Evolutionary conservation across 2,113 vertebrate species (phyloP), one percentile per base, ranked within the genome.

Genomic region (Campylomormyrus tamandua): DNA sequence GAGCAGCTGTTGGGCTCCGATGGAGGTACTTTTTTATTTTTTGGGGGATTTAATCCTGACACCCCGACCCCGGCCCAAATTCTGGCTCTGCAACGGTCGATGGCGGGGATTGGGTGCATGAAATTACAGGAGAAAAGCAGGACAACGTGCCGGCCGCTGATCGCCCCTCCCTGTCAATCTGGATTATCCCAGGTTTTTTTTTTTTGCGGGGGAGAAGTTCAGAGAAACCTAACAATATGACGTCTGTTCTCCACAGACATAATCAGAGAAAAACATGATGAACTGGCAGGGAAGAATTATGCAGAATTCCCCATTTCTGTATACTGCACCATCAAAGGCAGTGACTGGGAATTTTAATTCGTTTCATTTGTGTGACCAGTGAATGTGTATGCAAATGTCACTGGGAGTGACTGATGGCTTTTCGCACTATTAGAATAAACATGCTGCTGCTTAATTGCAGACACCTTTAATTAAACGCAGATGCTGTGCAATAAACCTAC

Each of bases 1-100:
- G 92, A 95, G 94, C 95, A 95, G 95, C 94, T 95, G 95, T 92
- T 93, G 92, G 90, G 91, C 93, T 92, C 94, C 94, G 93, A 92
- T 93, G 88, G 93, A 91, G 66, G 90, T 90, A 91, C 92, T 90
- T 91, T 91, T 31, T 50, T 27, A 45, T 66, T 89, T 80, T 56
- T 85, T 86, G 35, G n/a, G 83, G 80, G 90, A 74, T 90, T 90
- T 95, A 93, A 95, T 95, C 93, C 93, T 90, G 53, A 89, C 87
- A 91, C 91, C 58, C 85, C 93, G 93, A 95, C 93, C 93, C 91
- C 89, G 87, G 90, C 91, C 88, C 39, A 89, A 91, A 92, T 91
- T 93, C 92, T 89, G 88, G 89, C 90, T 80, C 90, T 90, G 91
- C 88, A n/a, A 90, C 52, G 90, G 90, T 89, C 87, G 49, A 50